A percentile compares a stretch with the other conserved stretches of the same genome.
phyloP scores from a whole-genome alignment of 2,797 vertebrate species.

The Lutjanus campechanus region DNA sequence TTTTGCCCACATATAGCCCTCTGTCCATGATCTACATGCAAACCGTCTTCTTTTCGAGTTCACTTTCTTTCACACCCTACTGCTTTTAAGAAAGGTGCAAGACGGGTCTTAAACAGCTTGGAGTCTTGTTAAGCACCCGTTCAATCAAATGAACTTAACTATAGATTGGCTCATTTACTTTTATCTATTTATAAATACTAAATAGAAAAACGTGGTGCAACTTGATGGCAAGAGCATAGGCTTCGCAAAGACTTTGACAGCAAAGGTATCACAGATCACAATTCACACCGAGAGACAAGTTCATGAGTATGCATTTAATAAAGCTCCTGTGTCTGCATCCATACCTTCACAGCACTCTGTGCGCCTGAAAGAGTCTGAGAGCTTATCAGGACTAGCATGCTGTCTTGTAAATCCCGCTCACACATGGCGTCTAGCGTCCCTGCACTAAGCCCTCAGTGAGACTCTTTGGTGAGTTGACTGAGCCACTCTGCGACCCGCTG shows the following conservation, averaged over 20 bases:
- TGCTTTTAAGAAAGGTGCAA: neutral
- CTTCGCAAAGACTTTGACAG: neutral
- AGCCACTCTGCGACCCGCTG: constrained; percentile 35
- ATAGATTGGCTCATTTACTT: neutral
- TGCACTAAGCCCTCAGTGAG: neutral
- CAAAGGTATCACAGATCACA: neutral
- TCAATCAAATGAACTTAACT: constrained; percentile 4
- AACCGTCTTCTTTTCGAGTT: neutral
- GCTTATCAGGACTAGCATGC: constrained; percentile 22
- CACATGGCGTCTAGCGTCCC: neutral
- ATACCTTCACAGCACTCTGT: neutral
- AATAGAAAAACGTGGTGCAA: neutral
- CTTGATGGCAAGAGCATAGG: neutral
- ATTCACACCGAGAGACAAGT: neutral
- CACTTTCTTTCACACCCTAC: neutral
- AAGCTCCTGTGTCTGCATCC: neutral
- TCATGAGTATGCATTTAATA: neutral
- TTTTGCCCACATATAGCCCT: neutral
- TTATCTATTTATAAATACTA: neutral
- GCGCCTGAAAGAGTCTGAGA: neutral
- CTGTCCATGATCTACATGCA: neutral
- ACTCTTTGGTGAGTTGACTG: constrained; percentile 26
- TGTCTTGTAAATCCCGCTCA: neutral
- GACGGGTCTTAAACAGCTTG: neutral
- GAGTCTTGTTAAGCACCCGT: neutral